Base-by-base conservation (phyloP, 2,888 invertebrate species). In the Tridacna gigas region DNA sequence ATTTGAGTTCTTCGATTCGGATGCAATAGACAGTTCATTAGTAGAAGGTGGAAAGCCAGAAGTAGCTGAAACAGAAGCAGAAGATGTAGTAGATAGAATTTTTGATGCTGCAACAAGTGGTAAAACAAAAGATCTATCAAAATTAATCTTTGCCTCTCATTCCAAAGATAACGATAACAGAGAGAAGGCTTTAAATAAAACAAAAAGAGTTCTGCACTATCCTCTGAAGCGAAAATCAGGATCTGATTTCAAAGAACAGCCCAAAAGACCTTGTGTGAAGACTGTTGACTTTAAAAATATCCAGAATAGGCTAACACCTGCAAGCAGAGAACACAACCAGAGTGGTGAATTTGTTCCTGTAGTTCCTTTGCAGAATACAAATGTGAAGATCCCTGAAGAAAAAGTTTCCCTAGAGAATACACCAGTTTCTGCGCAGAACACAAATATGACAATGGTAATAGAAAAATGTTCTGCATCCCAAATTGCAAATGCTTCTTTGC, bases 91-190 rank as follows among this genome's bases (percentile, higher is more conserved):
- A 2, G 84, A 85, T 25, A 67, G 77, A 45, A 77, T 85, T n/a
- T 85, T 77, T 48, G 82, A 82, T 48, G 84, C 84, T 20, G 84
- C 84, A 1, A 37, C 45, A n/a, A 66, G 67, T 18, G 84, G 82
- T 9, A 73, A 85, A n/a, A 60, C 77, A 7, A 73, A 37, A 18
- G 47, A 79, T 22, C 45, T 85, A 2, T 76, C 67, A 0, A 74
- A 79, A n/a, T 67, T 85, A 51, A 80, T 85, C 22, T 84, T 81
- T 18, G 47, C 65, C 12, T 47, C 71, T 5, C 48, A 47, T 20
- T 45, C 11, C 25, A 37, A 22, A 51, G 45, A 60, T 9, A 13
- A 63, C 28, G n/a, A 11, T 20, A 28, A 18, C 15, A 60, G 25
- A 4, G 13, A n/a, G 26, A n/a, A 28, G 20, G 28, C 28, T 11